These are phyloP conservation scores for Cotesia congregata DNA, from an alignment of 2,888 invertebrate species.

Conservation along the genomic window DNA sequence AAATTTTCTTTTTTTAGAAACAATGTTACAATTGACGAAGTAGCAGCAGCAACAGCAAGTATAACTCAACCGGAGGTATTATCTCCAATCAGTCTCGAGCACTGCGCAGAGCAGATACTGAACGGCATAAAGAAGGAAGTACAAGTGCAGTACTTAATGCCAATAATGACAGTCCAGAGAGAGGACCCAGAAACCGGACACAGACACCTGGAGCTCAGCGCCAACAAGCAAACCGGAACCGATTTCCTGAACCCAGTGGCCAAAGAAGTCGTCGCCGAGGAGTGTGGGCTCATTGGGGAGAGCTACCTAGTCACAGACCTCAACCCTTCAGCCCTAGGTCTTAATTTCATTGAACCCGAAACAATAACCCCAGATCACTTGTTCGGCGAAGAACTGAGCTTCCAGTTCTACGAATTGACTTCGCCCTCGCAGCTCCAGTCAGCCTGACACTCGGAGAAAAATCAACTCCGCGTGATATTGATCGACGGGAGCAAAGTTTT, in stretches of 20 bases:
- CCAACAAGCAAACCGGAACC: conserved; percentile 67
- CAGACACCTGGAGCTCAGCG: conserved; percentile 46
- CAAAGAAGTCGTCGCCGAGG: conserved; percentile 83
- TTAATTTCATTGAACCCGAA: conserved; percentile 72
- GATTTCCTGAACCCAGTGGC: conserved; percentile 78
- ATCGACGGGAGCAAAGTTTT: conserved; percentile 56
- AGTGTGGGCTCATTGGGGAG: conserved; percentile 80
- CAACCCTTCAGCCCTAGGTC: conserved; percentile 71
- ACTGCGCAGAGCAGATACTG: conserved; percentile 75
- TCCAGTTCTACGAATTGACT: conserved; percentile 73
- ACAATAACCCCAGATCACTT: conserved; percentile 71
- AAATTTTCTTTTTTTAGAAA: neutral
- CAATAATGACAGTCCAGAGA: conserved; percentile 60
- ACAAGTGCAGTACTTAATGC: conserved; percentile 74
- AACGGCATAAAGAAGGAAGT: conserved; percentile 75
- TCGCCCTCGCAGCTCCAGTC: conserved; percentile 67
- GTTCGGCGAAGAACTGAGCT: conserved; percentile 72
- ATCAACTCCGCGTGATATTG: conserved; percentile 60
- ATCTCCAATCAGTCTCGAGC: conserved; percentile 70
- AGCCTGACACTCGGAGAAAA: conserved; percentile 63
- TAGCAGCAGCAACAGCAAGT: conserved; percentile 74
- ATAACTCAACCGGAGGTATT: conserved; percentile 65
- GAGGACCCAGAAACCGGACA: conserved; percentile 39
- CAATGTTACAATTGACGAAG: conserved; percentile 67
- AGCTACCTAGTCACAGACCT: conserved; percentile 74